Percentiles rank a stretch among this genome's conserved stretches.
phyloP scores from a whole-genome alignment of 2,797 vertebrate genomes.

The Pachyuromys duprasi region DNA sequence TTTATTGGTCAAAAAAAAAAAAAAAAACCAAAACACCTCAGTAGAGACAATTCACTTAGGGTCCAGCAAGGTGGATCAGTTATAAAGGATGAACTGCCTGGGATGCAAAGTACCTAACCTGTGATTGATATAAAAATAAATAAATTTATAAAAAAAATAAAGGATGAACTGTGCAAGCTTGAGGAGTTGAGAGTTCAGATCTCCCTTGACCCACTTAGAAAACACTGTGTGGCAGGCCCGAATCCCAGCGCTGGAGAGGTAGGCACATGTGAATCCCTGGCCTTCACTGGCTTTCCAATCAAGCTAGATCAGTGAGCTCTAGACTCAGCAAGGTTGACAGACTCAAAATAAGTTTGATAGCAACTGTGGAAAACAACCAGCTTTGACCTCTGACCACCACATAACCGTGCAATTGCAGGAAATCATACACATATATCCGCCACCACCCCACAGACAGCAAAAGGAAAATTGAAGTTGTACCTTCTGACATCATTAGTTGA shows the following conservation, averaged over 20 bases:
- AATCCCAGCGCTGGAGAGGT: background rate
- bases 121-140: too few relatives aligned
- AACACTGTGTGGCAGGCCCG: background rate
- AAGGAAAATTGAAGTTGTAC: background rate
- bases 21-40: background rate
- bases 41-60: background rate
- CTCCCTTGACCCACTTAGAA: background rate
- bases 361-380: background rate
- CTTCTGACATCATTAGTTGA: background rate
- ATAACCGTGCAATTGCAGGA: background rate
- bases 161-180: background rate
- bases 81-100: background rate
- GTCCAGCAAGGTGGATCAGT: background rate
- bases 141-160: too few relatives aligned
- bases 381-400: background rate
- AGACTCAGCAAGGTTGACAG: too few relatives aligned
- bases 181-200: background rate
- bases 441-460: too few relatives aligned
- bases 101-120: too few relatives aligned
- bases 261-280: background rate
- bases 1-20: background rate
- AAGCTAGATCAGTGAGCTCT: background rate
- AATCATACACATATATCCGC: background rate
- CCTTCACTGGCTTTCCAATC: background rate
- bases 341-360: background rate